Conservation (phyloP, 1,140 invertebrate species). For the Sarcophaga peregrina region DNA sequence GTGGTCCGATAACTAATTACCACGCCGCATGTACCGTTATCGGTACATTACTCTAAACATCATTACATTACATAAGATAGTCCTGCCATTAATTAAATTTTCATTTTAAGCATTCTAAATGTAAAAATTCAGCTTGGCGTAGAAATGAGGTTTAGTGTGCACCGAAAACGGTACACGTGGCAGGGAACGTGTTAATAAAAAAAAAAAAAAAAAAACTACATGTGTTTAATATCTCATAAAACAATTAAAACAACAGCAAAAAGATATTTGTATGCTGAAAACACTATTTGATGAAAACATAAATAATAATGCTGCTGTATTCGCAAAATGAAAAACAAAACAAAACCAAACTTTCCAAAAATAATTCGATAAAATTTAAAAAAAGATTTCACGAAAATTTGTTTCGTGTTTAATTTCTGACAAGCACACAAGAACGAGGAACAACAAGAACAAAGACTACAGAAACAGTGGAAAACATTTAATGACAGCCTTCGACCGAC, state of each 20-base stretch:
- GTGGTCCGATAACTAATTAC: too few relatives aligned
- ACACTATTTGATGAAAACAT: constrained; percentile 2
- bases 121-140: too few relatives aligned
- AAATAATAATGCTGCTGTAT: not conserved
- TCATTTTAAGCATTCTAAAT: too few relatives aligned
- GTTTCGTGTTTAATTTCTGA: not conserved
- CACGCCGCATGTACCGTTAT: too few relatives aligned
- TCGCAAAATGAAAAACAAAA: not conserved
- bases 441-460: not conserved
- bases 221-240: not conserved
- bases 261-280: not conserved
- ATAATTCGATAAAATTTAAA: constrained; percentile 11
- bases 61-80: too few relatives aligned
- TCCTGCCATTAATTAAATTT: too few relatives aligned
- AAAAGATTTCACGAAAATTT: not conserved
- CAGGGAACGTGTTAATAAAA: too few relatives aligned
- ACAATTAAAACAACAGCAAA: not conserved
- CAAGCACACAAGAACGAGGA: not conserved
- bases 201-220: too few relatives aligned
- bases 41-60: too few relatives aligned
- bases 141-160: too few relatives aligned
- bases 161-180: too few relatives aligned
- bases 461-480: not conserved
- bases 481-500: constrained; percentile 5
- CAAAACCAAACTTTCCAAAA: not conserved